Base-by-base conservation (phyloP, 2,888 invertebrate species). In the Deilephila elpenor region DNA sequence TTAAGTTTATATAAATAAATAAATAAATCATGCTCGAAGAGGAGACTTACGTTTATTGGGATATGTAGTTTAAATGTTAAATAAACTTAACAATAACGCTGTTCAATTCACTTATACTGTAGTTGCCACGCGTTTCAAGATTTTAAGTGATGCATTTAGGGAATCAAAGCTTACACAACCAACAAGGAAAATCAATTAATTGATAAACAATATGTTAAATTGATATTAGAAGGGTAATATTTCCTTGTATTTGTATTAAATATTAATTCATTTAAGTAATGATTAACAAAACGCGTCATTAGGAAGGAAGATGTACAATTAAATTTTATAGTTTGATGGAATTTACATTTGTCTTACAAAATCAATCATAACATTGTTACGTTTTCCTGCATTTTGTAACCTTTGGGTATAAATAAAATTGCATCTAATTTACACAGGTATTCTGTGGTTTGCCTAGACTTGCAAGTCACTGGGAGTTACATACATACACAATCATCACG, bases 331-430 rank as follows among this genome's bases (percentile, higher is more conserved):
- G n/a, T n/a, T n/a, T 56, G 56, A 56, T 56, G 56, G 56, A 56
- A 56, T 56, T 56, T n/a, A 56, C 56, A 56, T 56, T 56, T 56
- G 56, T 56, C 56, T 56, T 56, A n/a, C 56, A 56, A 56, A 56
- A 56, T 56, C 56, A 56, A n/a, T 6, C n/a, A 56, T 56, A 56
- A 56, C 56, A n/a, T n/a, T 7, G 56, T 56, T 56, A 56, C 44
- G 29, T 60, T 60, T 64, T 44, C 44, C 64, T 64, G 44, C 37
- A 44, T 5, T 17, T 32, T 61, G 19, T 32, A 29, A 32, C 19
- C 34, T 61, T 61, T 61, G 29, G 61, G 19, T 25, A 29, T 29
- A 60, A 60, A 60, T 17, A 29, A 60, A 60, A 29, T 25, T 60
- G 29, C 14, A 3, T 29, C 29, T 32, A 60, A 14, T 20, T 14